Percentiles rank a stretch among this genome's conserved stretches.
These are phyloP conservation scores for Anorthoa munda DNA, from an alignment of 2,888 invertebrate species.

Conservation along the genomic window DNA sequence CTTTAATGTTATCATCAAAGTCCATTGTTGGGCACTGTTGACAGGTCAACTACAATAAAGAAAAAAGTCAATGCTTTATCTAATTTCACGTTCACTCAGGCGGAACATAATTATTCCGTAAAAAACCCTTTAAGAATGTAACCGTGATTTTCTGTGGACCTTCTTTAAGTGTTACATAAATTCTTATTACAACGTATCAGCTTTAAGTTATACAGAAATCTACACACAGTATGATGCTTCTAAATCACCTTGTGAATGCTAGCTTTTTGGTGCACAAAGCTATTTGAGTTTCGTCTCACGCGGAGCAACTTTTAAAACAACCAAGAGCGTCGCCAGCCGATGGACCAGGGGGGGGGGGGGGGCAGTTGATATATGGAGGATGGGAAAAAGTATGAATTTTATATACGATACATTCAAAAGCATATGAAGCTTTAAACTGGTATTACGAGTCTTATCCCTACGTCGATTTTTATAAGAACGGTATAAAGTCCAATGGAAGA, in stretches of 20 bases:
- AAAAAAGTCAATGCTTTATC: constrained; percentile 24
- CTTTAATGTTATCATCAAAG: constrained; percentile 46
- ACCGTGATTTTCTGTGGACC: not conserved
- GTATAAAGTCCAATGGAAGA: no score
- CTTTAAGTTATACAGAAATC: not conserved
- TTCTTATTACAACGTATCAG: not conserved
- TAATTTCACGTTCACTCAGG: constrained; percentile 20
- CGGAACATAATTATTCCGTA: not conserved
- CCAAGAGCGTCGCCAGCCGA: no score
- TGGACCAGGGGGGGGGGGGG: no score
- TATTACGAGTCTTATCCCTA: no score
- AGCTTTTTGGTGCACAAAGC: not conserved
- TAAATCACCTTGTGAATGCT: not conserved
- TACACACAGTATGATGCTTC: no score
- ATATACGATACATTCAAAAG: no score
- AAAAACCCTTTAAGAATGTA: not conserved
- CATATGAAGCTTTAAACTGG: no score
- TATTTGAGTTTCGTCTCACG: constrained; percentile 2
- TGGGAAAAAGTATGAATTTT: no score
- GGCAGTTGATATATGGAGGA: no score
- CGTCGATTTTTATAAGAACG: no score
- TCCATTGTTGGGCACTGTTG: constrained; percentile 22
- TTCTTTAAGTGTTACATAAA: not conserved
- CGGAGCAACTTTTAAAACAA: not conserved
- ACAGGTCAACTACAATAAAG: constrained; percentile 30